These are phyloP conservation scores for Esox niger DNA, from an alignment of 2,113 vertebrate genomes.

Conservation along the genomic window DNA sequence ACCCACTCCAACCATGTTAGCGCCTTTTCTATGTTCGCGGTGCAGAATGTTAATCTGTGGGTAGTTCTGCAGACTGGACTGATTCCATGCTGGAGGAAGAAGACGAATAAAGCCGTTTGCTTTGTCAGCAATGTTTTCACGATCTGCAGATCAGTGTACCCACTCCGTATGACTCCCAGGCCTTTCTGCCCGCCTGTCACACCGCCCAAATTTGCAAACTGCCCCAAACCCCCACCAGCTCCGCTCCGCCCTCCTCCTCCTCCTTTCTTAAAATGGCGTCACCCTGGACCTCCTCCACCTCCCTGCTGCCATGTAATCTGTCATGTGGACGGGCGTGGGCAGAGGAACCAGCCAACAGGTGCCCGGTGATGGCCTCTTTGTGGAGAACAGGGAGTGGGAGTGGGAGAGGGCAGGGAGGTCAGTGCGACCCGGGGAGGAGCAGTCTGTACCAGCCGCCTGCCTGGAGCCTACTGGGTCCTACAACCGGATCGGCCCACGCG, in stretches of 20 bases:
- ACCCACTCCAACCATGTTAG: no score
- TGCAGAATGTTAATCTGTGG: not conserved
- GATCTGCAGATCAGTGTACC: constrained; percentile 3
- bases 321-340: constrained; percentile 75
- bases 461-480: constrained; percentile 36
- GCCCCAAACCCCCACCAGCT: constrained; percentile 15
- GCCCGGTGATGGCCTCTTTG: constrained; percentile 68
- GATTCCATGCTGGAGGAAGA: not conserved
- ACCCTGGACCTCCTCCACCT: constrained; percentile 32
- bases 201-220: constrained; percentile 51
- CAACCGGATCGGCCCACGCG: constrained; percentile 27
- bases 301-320: constrained; percentile 62
- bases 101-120: constrained; percentile 37
- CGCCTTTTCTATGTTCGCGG: no score
- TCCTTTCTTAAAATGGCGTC: constrained; percentile 43
- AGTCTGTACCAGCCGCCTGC: constrained; percentile 48
- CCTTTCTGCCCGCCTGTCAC: constrained; percentile 18
- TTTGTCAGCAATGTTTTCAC: constrained; percentile 51
- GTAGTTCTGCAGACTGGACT: not conserved
- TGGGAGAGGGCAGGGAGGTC: constrained; percentile 72
- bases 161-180: constrained; percentile 30
- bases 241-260: constrained; percentile 15
- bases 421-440: constrained; percentile 49
- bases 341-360: constrained; percentile 66
- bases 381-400: constrained; percentile 70